Evolutionary conservation across 2,113 vertebrate genomes (phyloP), one percentile per base, ranked within the genome.

Genomic region (Aptenodytes patagonicus): DNA sequence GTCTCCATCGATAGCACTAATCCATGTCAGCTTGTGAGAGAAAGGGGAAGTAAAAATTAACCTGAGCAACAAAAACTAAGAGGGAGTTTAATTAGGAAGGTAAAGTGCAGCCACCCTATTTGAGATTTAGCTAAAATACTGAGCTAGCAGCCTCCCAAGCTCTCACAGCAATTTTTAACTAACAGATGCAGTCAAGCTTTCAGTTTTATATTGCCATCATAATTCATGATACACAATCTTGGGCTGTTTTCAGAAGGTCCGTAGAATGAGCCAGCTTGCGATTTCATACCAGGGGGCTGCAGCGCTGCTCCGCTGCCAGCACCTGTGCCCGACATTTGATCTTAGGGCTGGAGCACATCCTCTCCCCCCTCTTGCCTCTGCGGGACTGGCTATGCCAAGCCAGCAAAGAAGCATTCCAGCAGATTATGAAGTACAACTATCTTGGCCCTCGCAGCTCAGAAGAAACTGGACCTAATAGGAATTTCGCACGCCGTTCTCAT

Each of bases 271-370:
- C 86, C 95, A 93, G 96, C 88, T 93, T 93, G 95, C 32, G 34
- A 95, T 96, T 96, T 96, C 96, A 95, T 96, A 95, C 92, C 26
- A 20, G 79, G 51, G 77, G 87, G 40, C 66, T 62, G 86, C 52
- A 68, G 82, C 6, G 2, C 92, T 92, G 65, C 84, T 96, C 75
- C 0, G 7, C 66, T 94, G 94, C 96, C 95, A 91, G 91, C 97
- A 98, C 97, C 97, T 98, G 97, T 96, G 97, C 95, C 95, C 81
- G 97, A 97, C 95, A 98, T 93, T 93, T 87, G 97, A 97, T 96
- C 96, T 97, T 87, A 93, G 89, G 85, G 89, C 94, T 96, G 80
- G 55, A 93, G 95, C 92, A 95, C 93, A 90, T 94, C 95, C 95
- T 93, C 87, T 94, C 92, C 91, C 97, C 90, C 80, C 93, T 86